Percentiles rank a stretch among this genome's conserved stretches.
Conservation (phyloP, 2,797 vertebrate species). For the Monodelphis domestica region DNA sequence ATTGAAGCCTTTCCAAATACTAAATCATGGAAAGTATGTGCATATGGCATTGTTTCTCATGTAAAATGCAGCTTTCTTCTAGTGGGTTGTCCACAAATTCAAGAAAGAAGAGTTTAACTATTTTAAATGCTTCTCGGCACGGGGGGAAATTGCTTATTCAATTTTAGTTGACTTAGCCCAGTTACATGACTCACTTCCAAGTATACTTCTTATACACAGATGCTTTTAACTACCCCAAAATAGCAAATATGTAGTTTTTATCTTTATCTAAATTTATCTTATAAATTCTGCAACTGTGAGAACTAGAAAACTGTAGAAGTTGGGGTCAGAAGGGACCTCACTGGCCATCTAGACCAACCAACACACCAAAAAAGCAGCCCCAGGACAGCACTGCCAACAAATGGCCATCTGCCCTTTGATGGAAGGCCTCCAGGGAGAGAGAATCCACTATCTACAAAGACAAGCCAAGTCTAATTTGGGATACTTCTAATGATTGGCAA, state of each 20-base stretch:
- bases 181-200: neutral
- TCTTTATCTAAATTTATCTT: too few relatives aligned
- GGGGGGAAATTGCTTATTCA: constrained; percentile 2
- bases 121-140: neutral
- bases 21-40: constrained; percentile 18
- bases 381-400: neutral
- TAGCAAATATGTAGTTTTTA: neutral
- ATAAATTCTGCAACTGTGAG: constrained; percentile 2
- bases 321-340: neutral
- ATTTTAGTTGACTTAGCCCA: neutral
- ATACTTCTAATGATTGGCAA: neutral
- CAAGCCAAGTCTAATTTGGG: neutral
- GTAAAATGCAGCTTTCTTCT: neutral
- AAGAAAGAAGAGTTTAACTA: constrained; percentile 17
- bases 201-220: neutral
- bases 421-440: neutral
- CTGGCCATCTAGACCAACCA: neutral
- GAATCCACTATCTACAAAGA: neutral
- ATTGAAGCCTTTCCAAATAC: constrained; percentile 8
- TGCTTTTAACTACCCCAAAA: neutral
- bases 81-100: neutral
- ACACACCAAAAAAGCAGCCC: neutral
- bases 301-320: neutral
- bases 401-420: neutral
- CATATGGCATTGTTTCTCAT: constrained; percentile 26